Evolutionary conservation across 1,140 invertebrate species (phyloP).

Genomic region (Euwallacea fornicatus): DNA sequence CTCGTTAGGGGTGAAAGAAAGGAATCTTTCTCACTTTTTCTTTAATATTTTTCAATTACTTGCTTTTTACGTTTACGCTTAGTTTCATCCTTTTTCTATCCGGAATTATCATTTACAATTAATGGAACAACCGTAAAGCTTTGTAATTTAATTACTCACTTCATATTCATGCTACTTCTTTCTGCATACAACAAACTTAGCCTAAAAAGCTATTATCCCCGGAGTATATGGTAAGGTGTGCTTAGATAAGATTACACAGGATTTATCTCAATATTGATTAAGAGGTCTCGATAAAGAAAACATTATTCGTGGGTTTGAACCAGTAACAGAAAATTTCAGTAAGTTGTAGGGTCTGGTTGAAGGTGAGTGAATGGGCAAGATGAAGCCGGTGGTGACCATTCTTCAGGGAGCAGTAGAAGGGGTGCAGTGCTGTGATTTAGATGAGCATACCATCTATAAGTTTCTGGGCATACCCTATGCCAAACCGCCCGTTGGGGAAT

Average conservation of each 20-base stretch:
- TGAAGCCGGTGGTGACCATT: conserved; percentile 23
- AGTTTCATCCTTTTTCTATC: no score
- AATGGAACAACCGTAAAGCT: no score
- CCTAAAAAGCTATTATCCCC: no score
- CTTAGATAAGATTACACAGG: conserved; percentile 10
- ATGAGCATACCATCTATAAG: conserved; percentile 24
- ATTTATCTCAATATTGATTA: conserved; percentile 11
- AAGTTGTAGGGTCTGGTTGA: not conserved
- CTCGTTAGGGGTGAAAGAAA: no score
- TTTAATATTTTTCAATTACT: no score
- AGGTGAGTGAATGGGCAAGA: not conserved
- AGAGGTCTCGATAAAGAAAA: no score
- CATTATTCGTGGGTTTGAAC: not conserved
- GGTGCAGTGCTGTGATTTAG: conserved; percentile 13
- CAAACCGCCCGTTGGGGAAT: conserved; percentile 41
- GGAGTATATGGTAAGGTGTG: not conserved
- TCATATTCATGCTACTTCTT: no score
- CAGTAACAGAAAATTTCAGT: not conserved
- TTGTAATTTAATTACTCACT: no score
- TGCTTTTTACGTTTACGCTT: no score
- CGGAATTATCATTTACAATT: no score
- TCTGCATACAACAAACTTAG: no score
- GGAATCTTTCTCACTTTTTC: no score
- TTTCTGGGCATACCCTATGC: conserved; percentile 46
- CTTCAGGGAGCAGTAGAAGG: conserved; percentile 27